Evolutionary conservation across 2,113 vertebrate species (phyloP).

Genomic region (Corvus moneduloides): DNA sequence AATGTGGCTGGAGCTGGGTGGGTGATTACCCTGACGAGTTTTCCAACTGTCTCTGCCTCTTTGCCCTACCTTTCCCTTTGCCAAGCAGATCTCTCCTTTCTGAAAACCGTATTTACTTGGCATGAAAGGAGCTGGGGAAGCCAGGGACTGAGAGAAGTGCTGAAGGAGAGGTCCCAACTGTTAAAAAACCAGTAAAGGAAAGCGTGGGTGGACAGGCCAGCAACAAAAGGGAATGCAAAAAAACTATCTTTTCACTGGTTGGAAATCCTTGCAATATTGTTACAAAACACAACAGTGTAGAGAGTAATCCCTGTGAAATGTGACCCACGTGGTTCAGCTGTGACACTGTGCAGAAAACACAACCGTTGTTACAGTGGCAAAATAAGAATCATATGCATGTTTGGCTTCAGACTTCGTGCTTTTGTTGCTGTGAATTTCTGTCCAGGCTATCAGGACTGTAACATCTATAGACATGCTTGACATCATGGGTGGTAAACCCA

Average conservation of each 20-base stretch:
- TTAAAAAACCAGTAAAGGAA: not conserved
- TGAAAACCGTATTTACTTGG: not conserved
- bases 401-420: not conserved
- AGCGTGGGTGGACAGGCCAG: not conserved
- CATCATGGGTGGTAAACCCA: fast-evolving
- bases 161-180: not conserved
- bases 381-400: fast-evolving
- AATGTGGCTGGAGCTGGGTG: not conserved
- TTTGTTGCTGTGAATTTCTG: not conserved
- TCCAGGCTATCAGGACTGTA: not conserved
- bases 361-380: not conserved
- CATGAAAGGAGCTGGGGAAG: not conserved
- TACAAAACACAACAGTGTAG: not conserved
- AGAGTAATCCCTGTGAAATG: not conserved
- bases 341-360: not conserved
- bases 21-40: not conserved
- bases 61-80: not conserved
- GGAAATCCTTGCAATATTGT: not conserved
- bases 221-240: not conserved
- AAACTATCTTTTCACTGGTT: not conserved
- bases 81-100: not conserved
- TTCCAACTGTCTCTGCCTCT: not conserved
- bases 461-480: not conserved
- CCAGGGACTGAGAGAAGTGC: not conserved
- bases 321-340: not conserved